phyloP scores from a whole-genome alignment of 2,888 invertebrate genomes.

The Tribolium freemani region DNA sequence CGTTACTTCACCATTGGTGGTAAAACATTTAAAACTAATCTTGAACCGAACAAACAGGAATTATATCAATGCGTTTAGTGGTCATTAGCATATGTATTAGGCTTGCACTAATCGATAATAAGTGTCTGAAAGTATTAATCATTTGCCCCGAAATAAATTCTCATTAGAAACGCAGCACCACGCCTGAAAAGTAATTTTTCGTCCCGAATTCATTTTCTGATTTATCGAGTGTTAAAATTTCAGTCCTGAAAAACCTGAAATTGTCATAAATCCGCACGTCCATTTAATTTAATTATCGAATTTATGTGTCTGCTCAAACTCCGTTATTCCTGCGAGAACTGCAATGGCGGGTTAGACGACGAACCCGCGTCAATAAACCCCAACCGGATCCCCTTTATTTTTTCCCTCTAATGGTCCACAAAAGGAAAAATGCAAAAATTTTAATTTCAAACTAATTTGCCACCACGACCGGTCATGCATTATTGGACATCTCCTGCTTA shows the following conservation, averaged over 20 bases:
- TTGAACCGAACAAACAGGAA: slow-evolving; percentile 26
- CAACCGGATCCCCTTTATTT: slow-evolving; percentile 35
- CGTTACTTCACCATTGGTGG: slow-evolving; percentile 33
- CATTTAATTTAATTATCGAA: slow-evolving; percentile 14
- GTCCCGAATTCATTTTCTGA: not conserved
- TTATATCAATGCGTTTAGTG: slow-evolving; percentile 30
- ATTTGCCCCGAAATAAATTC: slow-evolving; percentile 5
- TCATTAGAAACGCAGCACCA: slow-evolving; percentile 21
- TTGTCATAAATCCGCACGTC: not conserved
- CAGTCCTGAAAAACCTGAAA: not conserved
- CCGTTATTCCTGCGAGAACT: slow-evolving; percentile 7
- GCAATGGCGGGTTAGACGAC: slow-evolving; percentile 4
- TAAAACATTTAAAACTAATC: slow-evolving; percentile 18
- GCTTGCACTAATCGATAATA: slow-evolving; percentile 25
- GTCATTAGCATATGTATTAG: slow-evolving; percentile 35
- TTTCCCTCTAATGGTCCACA: slow-evolving; percentile 18
- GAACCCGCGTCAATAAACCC: slow-evolving; percentile 38
- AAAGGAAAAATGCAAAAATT: slow-evolving; percentile 37
- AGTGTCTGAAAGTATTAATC: slow-evolving; percentile 30
- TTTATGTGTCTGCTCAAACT: slow-evolving; percentile 1
- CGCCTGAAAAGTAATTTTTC: not conserved
- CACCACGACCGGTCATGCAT: slow-evolving; percentile 39
- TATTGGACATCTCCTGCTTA: slow-evolving; percentile 31
- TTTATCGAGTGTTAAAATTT: not conserved
- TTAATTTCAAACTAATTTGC: slow-evolving; percentile 43